These are phyloP conservation scores for Dryobota labecula DNA, from an alignment of 2,888 invertebrate genomes.

Conservation along the genomic window DNA sequence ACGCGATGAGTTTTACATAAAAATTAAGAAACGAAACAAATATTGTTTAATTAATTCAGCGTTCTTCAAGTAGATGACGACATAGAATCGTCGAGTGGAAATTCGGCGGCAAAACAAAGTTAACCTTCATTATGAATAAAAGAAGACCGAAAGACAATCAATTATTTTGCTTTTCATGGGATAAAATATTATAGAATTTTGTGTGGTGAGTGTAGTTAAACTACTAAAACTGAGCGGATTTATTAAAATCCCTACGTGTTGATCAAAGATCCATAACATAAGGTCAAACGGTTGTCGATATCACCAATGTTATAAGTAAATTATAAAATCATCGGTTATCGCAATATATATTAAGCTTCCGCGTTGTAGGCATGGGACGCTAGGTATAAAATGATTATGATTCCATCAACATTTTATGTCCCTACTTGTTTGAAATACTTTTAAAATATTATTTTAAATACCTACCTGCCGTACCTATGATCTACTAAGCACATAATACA, in stretches of 20 bases:
- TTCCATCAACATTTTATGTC: too few species aligned
- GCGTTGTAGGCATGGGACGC: constrained; percentile 14
- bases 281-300: constrained; percentile 16
- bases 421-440: neutral
- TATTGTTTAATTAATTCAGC: constrained; percentile 10
- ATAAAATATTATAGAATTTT: neutral
- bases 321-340: constrained; percentile 7
- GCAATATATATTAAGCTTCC: constrained; percentile 24
- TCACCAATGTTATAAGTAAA: neutral
- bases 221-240: neutral
- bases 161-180: neutral
- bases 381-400: constrained; percentile 1
- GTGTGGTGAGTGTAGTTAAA: neutral
- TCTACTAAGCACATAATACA: neutral
- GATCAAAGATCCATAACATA: constrained; percentile 8
- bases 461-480: neutral
- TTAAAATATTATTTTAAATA: neutral
- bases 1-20: constrained; percentile 24
- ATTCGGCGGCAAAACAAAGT: constrained; percentile 15
- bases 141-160: neutral
- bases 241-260: constrained; percentile 1
- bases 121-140: constrained; percentile 4
- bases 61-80: constrained; percentile 38
- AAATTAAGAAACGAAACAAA: constrained; percentile 26
- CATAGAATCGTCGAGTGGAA: constrained; percentile 26